Evolutionary conservation across 2,113 vertebrate genomes (phyloP).

Genomic region (Gallinago jamesoni): DNA sequence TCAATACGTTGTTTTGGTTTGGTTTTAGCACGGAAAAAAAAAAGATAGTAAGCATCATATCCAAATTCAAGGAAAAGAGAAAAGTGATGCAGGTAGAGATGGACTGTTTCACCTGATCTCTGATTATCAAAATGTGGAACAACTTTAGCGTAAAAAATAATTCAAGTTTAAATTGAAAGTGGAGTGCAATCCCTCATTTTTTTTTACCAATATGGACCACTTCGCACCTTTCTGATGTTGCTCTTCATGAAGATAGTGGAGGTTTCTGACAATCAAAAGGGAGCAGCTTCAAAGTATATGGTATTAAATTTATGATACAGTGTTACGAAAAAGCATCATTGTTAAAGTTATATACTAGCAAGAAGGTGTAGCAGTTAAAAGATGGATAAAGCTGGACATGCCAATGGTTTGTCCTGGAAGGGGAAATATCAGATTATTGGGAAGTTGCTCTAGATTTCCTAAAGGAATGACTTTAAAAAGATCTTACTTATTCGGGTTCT

Average conservation of each 20-base stretch:
- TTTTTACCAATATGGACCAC: neutral
- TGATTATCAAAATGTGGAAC: neutral
- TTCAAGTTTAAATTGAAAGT: neutral
- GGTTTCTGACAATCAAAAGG: neutral
- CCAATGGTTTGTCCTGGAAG: neutral
- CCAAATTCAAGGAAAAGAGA: neutral
- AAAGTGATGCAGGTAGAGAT: rapidly evolving
- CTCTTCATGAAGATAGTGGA: neutral
- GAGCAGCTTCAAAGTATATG: neutral
- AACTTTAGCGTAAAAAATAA: neutral
- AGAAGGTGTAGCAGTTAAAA: neutral
- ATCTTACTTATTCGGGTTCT: neutral
- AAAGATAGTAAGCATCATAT: neutral
- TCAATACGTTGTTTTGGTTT: neutral
- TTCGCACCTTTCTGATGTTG: neutral
- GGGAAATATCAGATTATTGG: neutral
- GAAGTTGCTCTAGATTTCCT: neutral
- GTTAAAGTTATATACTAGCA: neutral
- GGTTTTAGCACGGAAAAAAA: neutral
- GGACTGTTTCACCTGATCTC: neutral
- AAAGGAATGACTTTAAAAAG: neutral
- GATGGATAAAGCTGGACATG: neutral
- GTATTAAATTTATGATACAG: neutral
- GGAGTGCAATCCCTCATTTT: neutral
- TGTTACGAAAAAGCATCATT: neutral